These are phyloP conservation scores for Bubalus kerabau DNA, from an alignment of 2,113 vertebrate species.

Conservation along the genomic window DNA sequence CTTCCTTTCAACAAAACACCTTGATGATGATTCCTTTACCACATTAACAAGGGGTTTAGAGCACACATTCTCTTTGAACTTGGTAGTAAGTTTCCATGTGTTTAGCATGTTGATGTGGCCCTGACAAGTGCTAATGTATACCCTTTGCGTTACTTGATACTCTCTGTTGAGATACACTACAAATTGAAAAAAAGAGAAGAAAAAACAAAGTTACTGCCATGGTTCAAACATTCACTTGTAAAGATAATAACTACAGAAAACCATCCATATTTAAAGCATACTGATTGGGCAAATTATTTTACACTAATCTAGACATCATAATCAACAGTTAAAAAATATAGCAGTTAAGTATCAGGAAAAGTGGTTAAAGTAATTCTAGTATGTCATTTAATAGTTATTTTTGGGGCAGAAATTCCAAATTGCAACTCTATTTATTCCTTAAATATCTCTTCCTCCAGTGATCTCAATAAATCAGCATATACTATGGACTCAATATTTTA, in stretches of 20 bases:
- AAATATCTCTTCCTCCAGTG: not conserved
- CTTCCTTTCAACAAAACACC: conserved; percentile 51
- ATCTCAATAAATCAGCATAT: not conserved
- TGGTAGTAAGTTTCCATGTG: conserved; percentile 58
- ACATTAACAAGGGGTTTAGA: conserved; percentile 52
- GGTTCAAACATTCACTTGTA: not conserved
- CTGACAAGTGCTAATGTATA: conserved; percentile 55
- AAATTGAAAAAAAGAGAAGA: not conserved
- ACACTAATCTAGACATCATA: not conserved
- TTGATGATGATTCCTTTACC: conserved; percentile 45
- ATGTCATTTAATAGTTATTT: not conserved
- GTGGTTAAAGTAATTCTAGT: not conserved
- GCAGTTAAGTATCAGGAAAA: not conserved
- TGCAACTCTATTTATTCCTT: not conserved
- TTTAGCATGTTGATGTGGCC: conserved; percentile 34
- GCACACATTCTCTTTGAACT: conserved; percentile 57
- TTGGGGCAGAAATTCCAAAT: not conserved
- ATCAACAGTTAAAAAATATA: not conserved
- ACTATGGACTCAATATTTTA: not conserved
- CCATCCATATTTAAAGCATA: not conserved
- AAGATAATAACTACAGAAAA: not conserved
- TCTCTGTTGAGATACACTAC: not conserved
- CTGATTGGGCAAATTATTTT: not conserved
- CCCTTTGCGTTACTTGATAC: conserved; percentile 62
- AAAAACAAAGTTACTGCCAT: not conserved